phyloP scores from a whole-genome alignment of 2,797 vertebrate species.

The Artibeus jamaicensis region DNA sequence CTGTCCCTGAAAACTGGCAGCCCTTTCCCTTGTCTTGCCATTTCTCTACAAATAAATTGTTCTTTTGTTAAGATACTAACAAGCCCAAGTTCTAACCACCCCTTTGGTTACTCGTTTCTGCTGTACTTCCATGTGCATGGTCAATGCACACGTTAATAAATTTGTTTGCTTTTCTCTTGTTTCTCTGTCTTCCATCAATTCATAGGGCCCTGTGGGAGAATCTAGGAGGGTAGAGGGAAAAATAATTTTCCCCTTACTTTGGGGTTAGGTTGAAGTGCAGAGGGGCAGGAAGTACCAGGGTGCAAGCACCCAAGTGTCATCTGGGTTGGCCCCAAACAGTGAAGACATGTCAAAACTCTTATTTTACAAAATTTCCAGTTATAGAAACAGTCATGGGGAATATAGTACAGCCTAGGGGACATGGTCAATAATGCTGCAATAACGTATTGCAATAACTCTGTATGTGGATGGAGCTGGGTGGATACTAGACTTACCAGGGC shows the following conservation, averaged over 20 bases:
- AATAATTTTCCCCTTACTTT: background rate
- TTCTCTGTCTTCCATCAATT: background rate
- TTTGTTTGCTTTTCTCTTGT: background rate
- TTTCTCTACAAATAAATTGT: background rate
- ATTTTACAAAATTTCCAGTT: background rate
- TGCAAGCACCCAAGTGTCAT: background rate
- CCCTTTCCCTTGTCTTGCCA: background rate
- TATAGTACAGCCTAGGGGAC: background rate
- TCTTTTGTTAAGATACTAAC: background rate
- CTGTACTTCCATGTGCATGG: background rate
- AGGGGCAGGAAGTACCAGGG: background rate
- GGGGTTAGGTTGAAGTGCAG: background rate
- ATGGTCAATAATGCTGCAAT: background rate
- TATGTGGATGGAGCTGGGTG: background rate
- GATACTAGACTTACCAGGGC: background rate
- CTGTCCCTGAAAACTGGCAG: background rate
- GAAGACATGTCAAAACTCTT: background rate
- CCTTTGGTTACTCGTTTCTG: background rate
- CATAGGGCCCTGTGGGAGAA: background rate
- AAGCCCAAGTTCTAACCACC: background rate
- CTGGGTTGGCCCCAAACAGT: background rate
- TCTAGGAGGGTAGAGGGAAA: background rate
- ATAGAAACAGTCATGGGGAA: background rate
- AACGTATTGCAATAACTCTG: background rate
- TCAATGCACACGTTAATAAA: background rate